Conservation (phyloP, 1,140 invertebrate species). For the Zaprionus davidi region DNA sequence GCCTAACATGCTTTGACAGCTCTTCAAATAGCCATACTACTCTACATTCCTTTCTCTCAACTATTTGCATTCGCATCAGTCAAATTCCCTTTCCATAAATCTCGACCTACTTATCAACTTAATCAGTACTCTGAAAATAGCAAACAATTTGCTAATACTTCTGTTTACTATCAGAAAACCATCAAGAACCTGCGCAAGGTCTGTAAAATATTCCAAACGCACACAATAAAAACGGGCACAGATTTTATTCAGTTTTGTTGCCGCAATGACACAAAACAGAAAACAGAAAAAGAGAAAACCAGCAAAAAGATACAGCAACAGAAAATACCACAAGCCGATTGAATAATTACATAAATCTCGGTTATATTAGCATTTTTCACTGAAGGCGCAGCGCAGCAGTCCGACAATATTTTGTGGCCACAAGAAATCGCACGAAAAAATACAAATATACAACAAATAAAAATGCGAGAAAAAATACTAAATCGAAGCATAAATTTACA, state of each 20-base stretch:
- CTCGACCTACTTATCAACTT: conserved; percentile 8
- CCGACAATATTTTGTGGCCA: conserved; percentile 55
- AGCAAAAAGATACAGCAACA: conserved; percentile 41
- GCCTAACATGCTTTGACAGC: background rate
- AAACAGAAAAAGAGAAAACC: conserved; percentile 37
- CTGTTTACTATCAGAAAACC: background rate
- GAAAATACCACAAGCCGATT: conserved; percentile 65
- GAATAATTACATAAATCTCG: conserved; percentile 81
- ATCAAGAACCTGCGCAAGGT: background rate
- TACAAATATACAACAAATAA: conserved; percentile 40
- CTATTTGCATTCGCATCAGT: background rate
- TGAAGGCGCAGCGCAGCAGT: background rate
- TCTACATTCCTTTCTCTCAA: background rate
- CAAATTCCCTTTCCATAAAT: background rate
- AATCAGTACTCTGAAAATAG: conserved; percentile 12
- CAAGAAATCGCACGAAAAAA: conserved; percentile 20
- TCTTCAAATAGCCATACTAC: background rate
- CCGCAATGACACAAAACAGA: conserved; percentile 31
- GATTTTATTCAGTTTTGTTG: conserved; percentile 61
- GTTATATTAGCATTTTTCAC: conserved; percentile 70
- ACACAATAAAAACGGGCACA: conserved; percentile 45
- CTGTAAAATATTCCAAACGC: conserved; percentile 50
- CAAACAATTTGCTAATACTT: conserved; percentile 30
- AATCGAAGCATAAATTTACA: conserved; percentile 81
- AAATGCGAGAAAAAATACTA: conserved; percentile 57